Evolutionary conservation across 2,797 vertebrate species (phyloP).

Genomic region (Takifugu rubripes): DNA sequence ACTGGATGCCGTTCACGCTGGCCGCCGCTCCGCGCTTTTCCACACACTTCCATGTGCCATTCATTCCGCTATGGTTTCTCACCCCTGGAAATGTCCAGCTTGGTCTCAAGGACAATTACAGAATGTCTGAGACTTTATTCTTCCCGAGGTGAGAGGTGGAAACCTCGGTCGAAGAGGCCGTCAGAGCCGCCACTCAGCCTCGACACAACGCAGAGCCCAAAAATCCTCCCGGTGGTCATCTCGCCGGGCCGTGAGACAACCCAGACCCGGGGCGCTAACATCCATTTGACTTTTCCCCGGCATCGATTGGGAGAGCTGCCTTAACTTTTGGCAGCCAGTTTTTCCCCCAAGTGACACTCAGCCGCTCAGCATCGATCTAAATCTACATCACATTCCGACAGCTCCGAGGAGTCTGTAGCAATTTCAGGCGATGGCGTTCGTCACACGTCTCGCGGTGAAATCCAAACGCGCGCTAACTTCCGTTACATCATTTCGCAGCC

Average conservation of each 20-base stretch:
- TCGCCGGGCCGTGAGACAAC: slow-evolving; percentile 39
- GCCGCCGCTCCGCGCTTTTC: slow-evolving; percentile 64
- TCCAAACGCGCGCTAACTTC: slow-evolving; percentile 4
- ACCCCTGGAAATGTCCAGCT: slow-evolving; percentile 74
- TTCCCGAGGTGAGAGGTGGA: slow-evolving; percentile 67
- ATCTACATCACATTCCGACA: slow-evolving; percentile 31
- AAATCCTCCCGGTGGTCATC: background rate
- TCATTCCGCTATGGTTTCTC: slow-evolving; percentile 71
- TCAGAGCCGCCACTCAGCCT: slow-evolving; percentile 32
- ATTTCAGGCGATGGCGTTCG: background rate
- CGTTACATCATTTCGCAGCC: slow-evolving; percentile 16
- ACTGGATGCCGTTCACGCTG: slow-evolving; percentile 57
- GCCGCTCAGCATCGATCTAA: slow-evolving; percentile 34
- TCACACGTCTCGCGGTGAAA: background rate
- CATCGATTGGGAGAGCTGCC: slow-evolving; percentile 4
- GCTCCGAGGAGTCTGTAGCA: slow-evolving; percentile 29
- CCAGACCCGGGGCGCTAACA: slow-evolving; percentile 22
- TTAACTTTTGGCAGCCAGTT: slow-evolving; percentile 34
- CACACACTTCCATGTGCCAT: slow-evolving; percentile 71
- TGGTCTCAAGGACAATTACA: slow-evolving; percentile 75
- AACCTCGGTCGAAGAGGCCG: slow-evolving; percentile 49
- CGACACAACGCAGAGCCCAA: slow-evolving; percentile 30
- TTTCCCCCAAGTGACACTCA: slow-evolving; percentile 35
- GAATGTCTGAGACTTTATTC: slow-evolving; percentile 74
- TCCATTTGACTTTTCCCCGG: slow-evolving; percentile 23